Evolutionary conservation across 2,113 vertebrate genomes (phyloP).

Genomic region (Pteruthius melanotis): DNA sequence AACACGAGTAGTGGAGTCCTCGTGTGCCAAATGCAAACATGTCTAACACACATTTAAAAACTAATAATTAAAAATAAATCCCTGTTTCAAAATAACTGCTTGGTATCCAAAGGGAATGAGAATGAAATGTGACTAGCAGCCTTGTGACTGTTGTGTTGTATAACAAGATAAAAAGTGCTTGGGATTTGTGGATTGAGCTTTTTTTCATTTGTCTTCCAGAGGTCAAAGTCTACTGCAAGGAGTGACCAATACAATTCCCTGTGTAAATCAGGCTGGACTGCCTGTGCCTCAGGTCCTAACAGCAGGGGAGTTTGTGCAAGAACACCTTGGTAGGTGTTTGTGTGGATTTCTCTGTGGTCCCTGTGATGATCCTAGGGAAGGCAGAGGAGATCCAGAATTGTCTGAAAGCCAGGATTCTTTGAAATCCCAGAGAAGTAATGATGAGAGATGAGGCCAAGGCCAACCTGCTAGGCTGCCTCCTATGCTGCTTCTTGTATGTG

Average conservation of each 20-base stretch:
- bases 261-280: neutral
- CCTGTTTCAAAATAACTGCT: neutral
- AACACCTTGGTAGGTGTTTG: neutral
- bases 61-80: neutral
- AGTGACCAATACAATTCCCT: neutral
- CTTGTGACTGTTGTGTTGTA: slow-evolving; percentile 50
- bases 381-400: neutral
- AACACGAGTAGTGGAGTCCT: neutral
- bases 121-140: neutral
- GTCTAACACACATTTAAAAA: neutral
- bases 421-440: neutral
- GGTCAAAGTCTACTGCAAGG: slow-evolving; percentile 35
- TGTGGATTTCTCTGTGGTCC: neutral
- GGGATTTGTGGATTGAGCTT: slow-evolving; percentile 37
- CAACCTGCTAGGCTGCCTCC: neutral
- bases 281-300: neutral
- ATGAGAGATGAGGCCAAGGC: neutral
- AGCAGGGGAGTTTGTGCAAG: neutral
- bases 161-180: slow-evolving; percentile 50
- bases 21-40: neutral
- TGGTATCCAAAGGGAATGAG: neutral
- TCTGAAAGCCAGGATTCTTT: neutral
- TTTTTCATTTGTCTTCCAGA: slow-evolving; percentile 45
- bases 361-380: neutral
- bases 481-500: neutral